A percentile compares a stretch with the other conserved stretches of the same genome.
These are phyloP conservation scores for Chionis minor DNA, from an alignment of 2,113 vertebrate species.

Conservation along the genomic window DNA sequence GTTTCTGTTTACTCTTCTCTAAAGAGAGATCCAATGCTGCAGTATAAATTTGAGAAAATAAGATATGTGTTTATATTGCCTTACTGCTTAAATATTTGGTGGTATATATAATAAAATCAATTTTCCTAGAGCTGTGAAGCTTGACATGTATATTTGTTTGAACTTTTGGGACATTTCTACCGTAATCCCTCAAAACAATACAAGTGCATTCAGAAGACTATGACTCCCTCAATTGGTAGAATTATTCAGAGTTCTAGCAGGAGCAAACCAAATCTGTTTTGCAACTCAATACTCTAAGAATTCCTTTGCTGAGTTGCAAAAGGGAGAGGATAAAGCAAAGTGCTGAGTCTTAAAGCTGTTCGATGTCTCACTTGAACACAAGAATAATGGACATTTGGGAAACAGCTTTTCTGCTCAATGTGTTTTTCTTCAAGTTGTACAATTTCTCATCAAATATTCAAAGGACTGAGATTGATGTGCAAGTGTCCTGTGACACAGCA, in stretches of 20 bases:
- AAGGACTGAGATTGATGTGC: neutral
- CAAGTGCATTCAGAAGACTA: constrained; percentile 12
- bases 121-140: constrained; percentile 47
- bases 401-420: neutral
- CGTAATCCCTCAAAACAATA: constrained; percentile 49
- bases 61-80: constrained; percentile 29
- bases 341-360: neutral
- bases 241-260: constrained; percentile 49
- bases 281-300: neutral
- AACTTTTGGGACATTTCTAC: constrained; percentile 54
- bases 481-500: neutral
- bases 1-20: constrained; percentile 56
- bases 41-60: constrained; percentile 33
- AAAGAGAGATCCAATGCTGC: neutral
- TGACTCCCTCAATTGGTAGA: neutral
- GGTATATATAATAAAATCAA: constrained; percentile 46
- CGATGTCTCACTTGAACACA: neutral
- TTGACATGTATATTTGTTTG: constrained; percentile 63
- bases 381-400: neutral
- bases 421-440: neutral
- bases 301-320: neutral
- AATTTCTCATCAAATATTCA: constrained; percentile 33
- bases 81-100: constrained; percentile 66
- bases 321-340: neutral
- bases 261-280: constrained; percentile 45